Evolutionary conservation across 2,797 vertebrate species (phyloP).

Genomic region (Pampus argenteus): DNA sequence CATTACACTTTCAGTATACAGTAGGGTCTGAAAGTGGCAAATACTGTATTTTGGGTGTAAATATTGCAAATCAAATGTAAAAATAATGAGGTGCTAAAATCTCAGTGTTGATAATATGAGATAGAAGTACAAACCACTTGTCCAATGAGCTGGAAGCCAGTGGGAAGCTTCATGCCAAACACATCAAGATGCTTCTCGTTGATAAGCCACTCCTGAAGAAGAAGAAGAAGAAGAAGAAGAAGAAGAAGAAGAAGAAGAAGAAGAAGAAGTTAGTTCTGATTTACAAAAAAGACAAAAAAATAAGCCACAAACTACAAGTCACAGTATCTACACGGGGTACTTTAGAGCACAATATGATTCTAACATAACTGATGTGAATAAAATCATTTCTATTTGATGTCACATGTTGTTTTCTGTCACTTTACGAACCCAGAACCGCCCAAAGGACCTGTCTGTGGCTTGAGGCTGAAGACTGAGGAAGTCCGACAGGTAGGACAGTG

Average conservation of each 20-base stretch:
- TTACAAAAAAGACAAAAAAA: not conserved
- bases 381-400: no score
- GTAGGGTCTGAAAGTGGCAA: no score
- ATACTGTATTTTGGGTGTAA: no score
- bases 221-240: conserved; percentile 9
- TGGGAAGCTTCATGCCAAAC: conserved; percentile 90
- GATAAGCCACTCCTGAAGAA: conserved; percentile 86
- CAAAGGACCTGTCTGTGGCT: conserved; percentile 77
- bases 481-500: conserved; percentile 75
- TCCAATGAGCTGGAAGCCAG: conserved; percentile 90
- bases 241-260: no score
- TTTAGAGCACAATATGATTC: no score
- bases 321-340: no score
- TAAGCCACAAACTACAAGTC: not conserved
- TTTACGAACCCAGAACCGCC: conserved; percentile 85
- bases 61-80: not conserved
- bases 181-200: conserved; percentile 83
- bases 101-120: not conserved
- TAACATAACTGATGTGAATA: no score
- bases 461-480: conserved; percentile 76
- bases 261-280: not conserved
- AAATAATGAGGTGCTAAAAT: not conserved
- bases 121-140: conserved; percentile 85
- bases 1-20: not conserved
- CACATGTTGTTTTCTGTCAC: not conserved